A percentile compares a stretch with the other conserved stretches of the same genome.
Evolutionary conservation across 2,113 vertebrate species (phyloP).

Genomic region (Seriola rivoliana): DNA sequence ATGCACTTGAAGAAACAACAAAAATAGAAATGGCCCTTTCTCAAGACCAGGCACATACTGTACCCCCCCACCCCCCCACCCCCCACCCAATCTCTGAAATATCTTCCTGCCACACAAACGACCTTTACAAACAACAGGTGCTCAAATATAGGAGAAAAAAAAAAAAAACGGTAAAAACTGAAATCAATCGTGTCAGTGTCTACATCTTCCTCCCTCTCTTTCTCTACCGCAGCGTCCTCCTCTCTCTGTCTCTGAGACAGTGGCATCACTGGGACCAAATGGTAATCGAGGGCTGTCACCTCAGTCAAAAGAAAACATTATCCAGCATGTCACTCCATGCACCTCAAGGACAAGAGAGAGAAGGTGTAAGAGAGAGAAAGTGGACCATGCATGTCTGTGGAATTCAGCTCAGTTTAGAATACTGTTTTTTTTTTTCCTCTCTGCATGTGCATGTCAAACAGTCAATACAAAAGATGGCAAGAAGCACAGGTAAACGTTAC

Average conservation of each 20-base stretch:
- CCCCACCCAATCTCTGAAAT: conserved; percentile 37
- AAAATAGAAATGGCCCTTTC: conserved; percentile 37
- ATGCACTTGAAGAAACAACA: conserved; percentile 15
- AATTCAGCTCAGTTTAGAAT: not conserved
- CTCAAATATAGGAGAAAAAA: conserved; percentile 7
- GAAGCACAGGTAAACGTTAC: not conserved
- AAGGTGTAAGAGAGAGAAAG: not conserved
- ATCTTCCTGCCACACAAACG: conserved; percentile 34
- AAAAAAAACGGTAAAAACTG: conserved; percentile 17
- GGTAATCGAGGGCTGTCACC: conserved; percentile 52
- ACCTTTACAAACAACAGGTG: conserved; percentile 54
- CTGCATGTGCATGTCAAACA: conserved; percentile 6
- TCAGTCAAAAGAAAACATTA: conserved; percentile 53
- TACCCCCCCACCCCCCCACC: conserved; percentile 23
- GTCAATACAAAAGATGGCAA: not conserved
- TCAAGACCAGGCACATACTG: conserved; percentile 22
- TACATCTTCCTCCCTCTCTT: conserved; percentile 14
- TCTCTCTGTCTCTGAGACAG: conserved; percentile 22
- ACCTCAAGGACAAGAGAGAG: conserved; percentile 30
- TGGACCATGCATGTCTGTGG: not conserved
- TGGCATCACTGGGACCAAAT: conserved; percentile 49
- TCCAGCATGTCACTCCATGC: conserved; percentile 31
- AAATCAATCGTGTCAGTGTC: conserved; percentile 39
- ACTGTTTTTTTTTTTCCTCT: not conserved
- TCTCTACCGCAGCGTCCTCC: not conserved